phyloP scores from a whole-genome alignment of 2,797 vertebrate species.

The Moxostoma hubbsi region DNA sequence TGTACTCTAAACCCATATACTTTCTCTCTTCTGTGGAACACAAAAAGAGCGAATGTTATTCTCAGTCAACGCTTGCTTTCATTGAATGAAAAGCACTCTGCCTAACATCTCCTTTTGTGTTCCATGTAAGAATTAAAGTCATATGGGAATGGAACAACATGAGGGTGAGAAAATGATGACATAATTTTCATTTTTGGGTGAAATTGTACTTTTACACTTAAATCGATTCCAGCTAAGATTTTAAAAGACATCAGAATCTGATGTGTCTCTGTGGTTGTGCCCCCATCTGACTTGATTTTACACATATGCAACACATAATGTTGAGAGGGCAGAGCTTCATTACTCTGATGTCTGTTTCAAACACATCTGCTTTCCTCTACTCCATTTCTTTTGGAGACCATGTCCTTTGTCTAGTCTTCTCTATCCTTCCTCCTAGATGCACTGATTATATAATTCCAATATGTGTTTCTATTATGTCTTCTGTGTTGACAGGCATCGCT shows the following conservation, averaged over 20 bases:
- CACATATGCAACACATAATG: conserved; percentile 23
- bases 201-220: neutral
- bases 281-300: conserved; percentile 37
- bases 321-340: conserved; percentile 1
- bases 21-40: no score
- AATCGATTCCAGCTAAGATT: neutral
- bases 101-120: no score
- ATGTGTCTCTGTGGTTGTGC: conserved; percentile 2
- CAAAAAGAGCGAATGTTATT: no score
- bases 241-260: neutral
- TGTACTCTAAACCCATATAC: no score
- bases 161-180: no score
- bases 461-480: conserved; percentile 21
- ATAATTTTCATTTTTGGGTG: no score
- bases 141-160: no score
- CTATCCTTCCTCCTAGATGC: neutral
- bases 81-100: no score
- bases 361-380: conserved; percentile 22
- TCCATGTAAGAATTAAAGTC: no score
- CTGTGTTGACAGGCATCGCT: conserved; percentile 44
- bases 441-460: neutral
- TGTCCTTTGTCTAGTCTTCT: neutral
- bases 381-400: conserved; percentile 3
- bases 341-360: conserved; percentile 18
- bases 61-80: no score